Conservation (phyloP, 2,888 invertebrate species). For the Litoditis marina region DNA sequence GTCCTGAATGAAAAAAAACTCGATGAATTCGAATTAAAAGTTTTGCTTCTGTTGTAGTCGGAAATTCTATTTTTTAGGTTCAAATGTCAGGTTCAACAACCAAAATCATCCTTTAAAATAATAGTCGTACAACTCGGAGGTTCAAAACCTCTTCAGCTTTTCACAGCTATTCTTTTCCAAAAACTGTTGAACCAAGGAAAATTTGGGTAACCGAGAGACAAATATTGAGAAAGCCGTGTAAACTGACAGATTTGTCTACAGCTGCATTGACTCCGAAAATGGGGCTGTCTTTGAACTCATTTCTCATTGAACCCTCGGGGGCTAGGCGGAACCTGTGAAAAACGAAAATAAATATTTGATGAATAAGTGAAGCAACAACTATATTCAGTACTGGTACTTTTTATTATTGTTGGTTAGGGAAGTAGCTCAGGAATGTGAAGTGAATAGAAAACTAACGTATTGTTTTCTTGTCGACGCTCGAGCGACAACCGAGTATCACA, state of each 20-base stretch:
- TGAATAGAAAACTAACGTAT: too few relatives aligned
- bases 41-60: too few relatives aligned
- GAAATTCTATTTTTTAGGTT: too few relatives aligned
- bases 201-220: neutral
- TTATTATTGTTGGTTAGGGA: too few relatives aligned
- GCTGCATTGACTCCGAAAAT: conserved; percentile 48
- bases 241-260: conserved; percentile 13
- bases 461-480: too few relatives aligned
- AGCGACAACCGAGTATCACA: too few relatives aligned
- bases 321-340: conserved; percentile 37
- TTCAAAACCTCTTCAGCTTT: neutral
- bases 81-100: too few relatives aligned
- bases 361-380: too few relatives aligned
- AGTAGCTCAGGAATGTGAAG: too few relatives aligned
- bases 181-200: neutral
- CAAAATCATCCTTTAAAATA: neutral
- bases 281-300: conserved; percentile 36
- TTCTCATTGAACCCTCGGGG: conserved; percentile 33
- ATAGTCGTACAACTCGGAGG: neutral
- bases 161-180: neutral
- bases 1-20: conserved; percentile 13
- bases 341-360: too few relatives aligned
- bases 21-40: neutral
- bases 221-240: neutral
- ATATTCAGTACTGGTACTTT: too few relatives aligned